Percentiles rank a stretch among this genome's conserved stretches.
These are phyloP conservation scores for Daktulosphaira vitifoliae DNA, from an alignment of 1,140 invertebrate genomes.

Conservation along the genomic window DNA sequence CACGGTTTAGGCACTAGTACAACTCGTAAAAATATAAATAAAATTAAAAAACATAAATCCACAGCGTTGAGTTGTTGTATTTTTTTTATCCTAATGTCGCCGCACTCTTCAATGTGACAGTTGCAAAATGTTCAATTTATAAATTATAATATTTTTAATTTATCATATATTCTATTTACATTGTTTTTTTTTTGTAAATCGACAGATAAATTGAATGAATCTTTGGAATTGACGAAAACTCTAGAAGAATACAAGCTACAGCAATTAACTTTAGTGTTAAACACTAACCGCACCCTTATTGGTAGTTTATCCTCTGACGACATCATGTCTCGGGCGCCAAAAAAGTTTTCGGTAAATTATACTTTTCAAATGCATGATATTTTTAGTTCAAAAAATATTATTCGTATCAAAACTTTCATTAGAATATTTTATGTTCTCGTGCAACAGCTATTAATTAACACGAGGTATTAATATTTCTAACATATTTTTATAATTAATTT, in stretches of 20 bases:
- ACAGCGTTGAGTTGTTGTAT: constrained; percentile 7
- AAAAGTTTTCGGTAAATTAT: constrained; percentile 26
- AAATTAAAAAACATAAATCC: constrained; percentile 5
- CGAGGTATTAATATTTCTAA: too few relatives aligned
- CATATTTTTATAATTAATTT: too few relatives aligned
- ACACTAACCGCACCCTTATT: constrained; percentile 45
- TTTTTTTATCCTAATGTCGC: background rate
- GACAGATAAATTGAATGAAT: constrained; percentile 56
- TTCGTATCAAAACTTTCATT: too few relatives aligned
- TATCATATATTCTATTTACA: too few relatives aligned
- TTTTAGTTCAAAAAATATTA: too few relatives aligned
- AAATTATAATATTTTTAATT: too few relatives aligned
- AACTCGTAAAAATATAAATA: background rate
- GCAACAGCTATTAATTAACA: too few relatives aligned
- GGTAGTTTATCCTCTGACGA: constrained; percentile 52
- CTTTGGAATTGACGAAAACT: constrained; percentile 49
- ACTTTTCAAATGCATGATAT: too few relatives aligned
- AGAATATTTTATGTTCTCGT: too few relatives aligned
- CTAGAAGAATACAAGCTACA: constrained; percentile 58
- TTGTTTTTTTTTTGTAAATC: too few relatives aligned
- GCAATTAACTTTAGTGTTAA: constrained; percentile 54
- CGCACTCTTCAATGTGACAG: too few relatives aligned
- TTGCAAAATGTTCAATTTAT: too few relatives aligned
- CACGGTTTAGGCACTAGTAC: background rate
- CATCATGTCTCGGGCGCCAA: constrained; percentile 47